These are phyloP conservation scores for Paramuricea clavata DNA, from an alignment of 92 coral and sea anemone genomes.

Conservation along the genomic window DNA sequence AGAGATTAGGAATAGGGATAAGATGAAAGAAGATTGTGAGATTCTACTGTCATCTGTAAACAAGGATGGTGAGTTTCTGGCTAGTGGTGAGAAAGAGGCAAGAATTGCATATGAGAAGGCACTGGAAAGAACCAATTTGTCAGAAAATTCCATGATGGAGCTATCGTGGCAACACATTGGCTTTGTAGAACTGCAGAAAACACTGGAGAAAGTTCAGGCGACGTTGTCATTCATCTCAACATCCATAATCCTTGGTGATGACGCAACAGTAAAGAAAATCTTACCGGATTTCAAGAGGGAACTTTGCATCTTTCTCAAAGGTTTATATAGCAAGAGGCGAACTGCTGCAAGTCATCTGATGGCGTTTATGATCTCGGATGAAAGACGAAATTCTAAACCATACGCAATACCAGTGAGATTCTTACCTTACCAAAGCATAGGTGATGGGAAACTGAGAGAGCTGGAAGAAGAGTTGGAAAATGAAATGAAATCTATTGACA, in stretches of 20 bases:
- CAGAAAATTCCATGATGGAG: slow-evolving; percentile 2
- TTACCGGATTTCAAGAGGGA: neutral
- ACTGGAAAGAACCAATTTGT: slow-evolving; percentile 2
- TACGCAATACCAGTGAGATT: slow-evolving; percentile 18
- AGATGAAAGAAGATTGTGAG: slow-evolving; percentile 11
- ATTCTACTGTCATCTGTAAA: slow-evolving; percentile 22
- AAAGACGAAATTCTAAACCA: slow-evolving; percentile 15
- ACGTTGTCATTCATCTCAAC: slow-evolving; percentile 15
- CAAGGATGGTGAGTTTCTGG: slow-evolving; percentile 20
- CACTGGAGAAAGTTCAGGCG: neutral
- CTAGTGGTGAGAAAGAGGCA: slow-evolving; percentile 38
- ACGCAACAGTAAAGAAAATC: slow-evolving; percentile 6
- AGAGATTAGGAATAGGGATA: neutral
- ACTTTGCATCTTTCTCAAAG: slow-evolving; percentile 6
- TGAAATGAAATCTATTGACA: slow-evolving; percentile 2
- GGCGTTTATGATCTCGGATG: slow-evolving; percentile 18
- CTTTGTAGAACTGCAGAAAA: slow-evolving; percentile 8
- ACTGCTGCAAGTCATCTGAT: slow-evolving; percentile 19
- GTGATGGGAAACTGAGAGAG: neutral
- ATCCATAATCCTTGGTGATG: slow-evolving; percentile 13
- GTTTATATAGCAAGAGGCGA: neutral
- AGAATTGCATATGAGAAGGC: slow-evolving; percentile 13
- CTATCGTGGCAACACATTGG: slow-evolving; percentile 4
- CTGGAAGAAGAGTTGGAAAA: slow-evolving; percentile 14
- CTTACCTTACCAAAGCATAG: neutral